phyloP scores from a whole-genome alignment of 2,797 vertebrate species.

The Hipposideros larvatus region DNA sequence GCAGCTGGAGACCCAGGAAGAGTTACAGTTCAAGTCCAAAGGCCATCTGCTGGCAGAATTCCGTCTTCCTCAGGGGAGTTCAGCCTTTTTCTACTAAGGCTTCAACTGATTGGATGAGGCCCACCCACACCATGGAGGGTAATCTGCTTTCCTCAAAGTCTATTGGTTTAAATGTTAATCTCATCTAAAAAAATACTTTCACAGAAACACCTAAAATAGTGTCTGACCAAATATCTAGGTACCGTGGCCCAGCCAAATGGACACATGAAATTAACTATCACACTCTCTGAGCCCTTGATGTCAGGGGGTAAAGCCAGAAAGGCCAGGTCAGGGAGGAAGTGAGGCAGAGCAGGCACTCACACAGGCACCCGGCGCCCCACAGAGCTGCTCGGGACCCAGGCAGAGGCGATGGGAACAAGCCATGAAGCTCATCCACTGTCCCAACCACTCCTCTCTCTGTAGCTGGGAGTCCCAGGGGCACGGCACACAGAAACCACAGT shows the following conservation, averaged over 20 bases:
- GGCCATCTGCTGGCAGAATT: fast-evolving
- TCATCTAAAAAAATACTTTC: background rate
- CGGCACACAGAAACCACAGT: conserved; percentile 61
- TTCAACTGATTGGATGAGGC: background rate
- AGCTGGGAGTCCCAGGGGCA: conserved; percentile 64
- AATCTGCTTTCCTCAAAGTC: background rate
- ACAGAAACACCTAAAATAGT: background rate
- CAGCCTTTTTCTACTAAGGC: background rate
- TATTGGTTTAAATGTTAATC: background rate
- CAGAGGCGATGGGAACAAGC: conserved; percentile 38
- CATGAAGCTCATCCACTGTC: background rate
- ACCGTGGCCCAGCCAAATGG: background rate
- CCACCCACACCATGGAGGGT: background rate
- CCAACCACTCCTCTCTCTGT: background rate
- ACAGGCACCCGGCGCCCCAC: background rate
- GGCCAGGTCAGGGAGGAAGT: background rate
- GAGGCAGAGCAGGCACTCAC: background rate
- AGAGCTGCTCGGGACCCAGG: conserved; percentile 48
- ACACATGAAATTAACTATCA: background rate
- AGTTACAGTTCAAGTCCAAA: background rate
- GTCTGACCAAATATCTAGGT: background rate
- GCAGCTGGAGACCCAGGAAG: background rate
- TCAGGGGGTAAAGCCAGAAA: background rate
- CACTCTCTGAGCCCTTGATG: background rate
- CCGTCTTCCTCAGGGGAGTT: background rate